Conservation (phyloP, 2,797 vertebrate genomes). For the Hoplostethus atlanticus region DNA sequence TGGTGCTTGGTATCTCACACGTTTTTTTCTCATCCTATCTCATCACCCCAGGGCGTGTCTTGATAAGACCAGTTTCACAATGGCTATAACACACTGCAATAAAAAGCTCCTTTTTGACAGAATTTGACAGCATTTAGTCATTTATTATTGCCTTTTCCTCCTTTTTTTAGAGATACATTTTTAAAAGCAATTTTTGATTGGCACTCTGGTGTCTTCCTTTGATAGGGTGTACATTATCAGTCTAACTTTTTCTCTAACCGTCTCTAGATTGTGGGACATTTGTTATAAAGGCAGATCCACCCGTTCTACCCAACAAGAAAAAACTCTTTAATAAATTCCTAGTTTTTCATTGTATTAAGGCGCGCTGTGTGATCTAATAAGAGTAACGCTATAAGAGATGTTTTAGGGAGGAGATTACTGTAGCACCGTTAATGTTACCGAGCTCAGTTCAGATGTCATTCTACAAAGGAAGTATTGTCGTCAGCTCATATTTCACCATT, state of each 20-base stretch:
- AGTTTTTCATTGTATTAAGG: not conserved
- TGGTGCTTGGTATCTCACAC: not conserved
- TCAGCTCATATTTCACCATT: not conserved
- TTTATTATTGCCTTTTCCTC: not conserved
- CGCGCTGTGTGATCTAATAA: not conserved
- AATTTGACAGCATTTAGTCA: not conserved
- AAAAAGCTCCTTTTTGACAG: not conserved
- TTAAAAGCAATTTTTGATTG: not conserved
- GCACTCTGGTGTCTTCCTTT: not conserved
- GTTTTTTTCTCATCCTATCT: not conserved
- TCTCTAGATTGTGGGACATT: not conserved
- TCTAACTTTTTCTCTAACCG: not conserved
- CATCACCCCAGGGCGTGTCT: not conserved
- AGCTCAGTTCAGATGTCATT: not conserved
- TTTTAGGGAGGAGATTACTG: not conserved
- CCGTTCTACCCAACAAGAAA: not conserved
- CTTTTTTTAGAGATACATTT: not conserved
- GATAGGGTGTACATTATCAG: not conserved
- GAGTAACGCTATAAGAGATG: not conserved
- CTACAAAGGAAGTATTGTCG: not conserved
- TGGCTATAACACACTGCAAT: not conserved
- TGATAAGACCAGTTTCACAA: not conserved
- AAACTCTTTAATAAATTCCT: too few species aligned
- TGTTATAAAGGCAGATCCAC: not conserved
- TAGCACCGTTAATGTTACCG: too few species aligned